phyloP scores from a whole-genome alignment of 2,113 vertebrate genomes.

The Gila orcuttii region DNA sequence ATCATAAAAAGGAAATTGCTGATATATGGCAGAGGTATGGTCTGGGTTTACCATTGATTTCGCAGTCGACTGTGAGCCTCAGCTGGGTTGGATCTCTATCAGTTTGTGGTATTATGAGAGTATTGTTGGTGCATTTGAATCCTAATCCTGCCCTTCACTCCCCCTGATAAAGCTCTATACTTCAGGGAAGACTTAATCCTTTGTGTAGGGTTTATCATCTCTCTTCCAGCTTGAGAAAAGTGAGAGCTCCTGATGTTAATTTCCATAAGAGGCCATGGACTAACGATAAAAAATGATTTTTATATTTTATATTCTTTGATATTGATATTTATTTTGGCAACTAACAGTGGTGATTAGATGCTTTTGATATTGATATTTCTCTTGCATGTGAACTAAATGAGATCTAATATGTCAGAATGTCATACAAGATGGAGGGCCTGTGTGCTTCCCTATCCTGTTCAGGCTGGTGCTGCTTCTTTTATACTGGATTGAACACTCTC shows the following conservation, averaged over 20 bases:
- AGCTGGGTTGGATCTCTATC: slow-evolving; percentile 53
- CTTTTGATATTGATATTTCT: not conserved
- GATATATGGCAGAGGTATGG: not conserved
- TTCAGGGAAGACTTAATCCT: slow-evolving; percentile 57
- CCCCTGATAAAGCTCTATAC: slow-evolving; percentile 60
- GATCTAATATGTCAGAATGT: slow-evolving; percentile 20
- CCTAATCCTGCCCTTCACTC: slow-evolving; percentile 64
- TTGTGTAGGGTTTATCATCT: slow-evolving; percentile 56
- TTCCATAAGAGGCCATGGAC: slow-evolving; percentile 44
- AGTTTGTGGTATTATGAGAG: slow-evolving; percentile 55
- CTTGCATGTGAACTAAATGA: slow-evolving; percentile 25
- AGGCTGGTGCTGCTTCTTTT: slow-evolving; percentile 18
- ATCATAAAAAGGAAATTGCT: not conserved
- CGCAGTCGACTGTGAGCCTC: slow-evolving; percentile 24
- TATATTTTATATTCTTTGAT: no score
- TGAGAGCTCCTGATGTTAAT: slow-evolving; percentile 51
- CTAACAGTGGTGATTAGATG: slow-evolving; percentile 9
- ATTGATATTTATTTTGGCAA: slow-evolving; percentile 1
- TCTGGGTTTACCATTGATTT: not conserved
- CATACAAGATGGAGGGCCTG: slow-evolving; percentile 7
- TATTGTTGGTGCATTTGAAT: slow-evolving; percentile 65
- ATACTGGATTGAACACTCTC: slow-evolving; percentile 11
- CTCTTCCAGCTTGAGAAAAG: slow-evolving; percentile 48
- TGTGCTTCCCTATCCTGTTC: slow-evolving; percentile 43
- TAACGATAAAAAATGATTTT: slow-evolving; percentile 40